Evolutionary conservation across 30 jellyfish, hydroid and myxozoan species (phyloP), one percentile per base, ranked within the genome.

Genomic region (Turritopsis rubra): DNA sequence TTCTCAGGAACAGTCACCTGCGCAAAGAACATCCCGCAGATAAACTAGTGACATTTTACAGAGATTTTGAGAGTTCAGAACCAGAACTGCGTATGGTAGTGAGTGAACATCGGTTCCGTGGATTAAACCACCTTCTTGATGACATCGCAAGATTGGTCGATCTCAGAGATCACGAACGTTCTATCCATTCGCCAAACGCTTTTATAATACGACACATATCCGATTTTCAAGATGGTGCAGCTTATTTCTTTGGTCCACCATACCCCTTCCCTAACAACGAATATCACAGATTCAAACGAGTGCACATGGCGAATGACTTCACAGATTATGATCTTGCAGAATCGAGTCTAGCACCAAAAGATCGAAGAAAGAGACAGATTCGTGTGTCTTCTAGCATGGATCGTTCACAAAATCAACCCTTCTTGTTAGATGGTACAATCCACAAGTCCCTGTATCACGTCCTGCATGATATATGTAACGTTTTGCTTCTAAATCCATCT

Each of bases 191-290:
- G 18, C 71, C 72, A 27, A 29, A 80, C 21, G 96, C 94, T 66
- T 65, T 52, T 29, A 66, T 81, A 85, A 13, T 80, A 30, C 1
- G 52, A 75, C 52, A 72, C 54, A 22, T 90, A 18, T 82, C 82
- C n/a, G 97, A 90, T 17, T 90, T 90, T 72, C 89, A 85, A 70
- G 95, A 90, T 75, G 94, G 94, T 18, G 95, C 84, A 7, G 81
- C 79, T 7, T 90, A 90, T 28, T 85, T 85, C 71, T 90, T 90
- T 85, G 71, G 86, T 29, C 82, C 83, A 52, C 78, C 91, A 13
- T 41, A 75, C 25, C 52, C 22, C 54, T 80, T 22, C 53, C 82
- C 54, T 16, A 17, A 24, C 52, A 53, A 65, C 54, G 65, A 70
- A 52, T 80, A 80, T 21, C 54, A 80, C 79, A 28, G 53, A 16